These are phyloP conservation scores for Palloptera scutellata DNA, from an alignment of 2,888 invertebrate species.

Conservation along the genomic window DNA sequence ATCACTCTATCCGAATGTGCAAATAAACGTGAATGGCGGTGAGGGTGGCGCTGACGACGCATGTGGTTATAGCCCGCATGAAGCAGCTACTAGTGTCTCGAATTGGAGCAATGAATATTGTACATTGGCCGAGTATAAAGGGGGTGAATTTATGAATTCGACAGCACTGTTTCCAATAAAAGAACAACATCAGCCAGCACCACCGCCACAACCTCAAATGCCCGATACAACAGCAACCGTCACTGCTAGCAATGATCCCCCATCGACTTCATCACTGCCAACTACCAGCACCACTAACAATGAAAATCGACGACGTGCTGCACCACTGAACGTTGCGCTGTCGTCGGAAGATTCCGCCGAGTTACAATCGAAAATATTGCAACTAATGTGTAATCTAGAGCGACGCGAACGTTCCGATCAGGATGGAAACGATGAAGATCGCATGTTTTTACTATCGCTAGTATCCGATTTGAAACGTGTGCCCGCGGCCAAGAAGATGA, in stretches of 20 bases:
- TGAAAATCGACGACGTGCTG: conserved; percentile 5
- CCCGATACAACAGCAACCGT: neutral
- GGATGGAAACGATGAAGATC: conserved; percentile 42
- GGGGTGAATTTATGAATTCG: conserved; percentile 36
- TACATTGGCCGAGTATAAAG: conserved; percentile 34
- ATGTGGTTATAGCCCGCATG: neutral
- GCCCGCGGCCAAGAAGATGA: conserved; percentile 42
- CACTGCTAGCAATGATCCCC: neutral
- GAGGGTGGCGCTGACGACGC: neutral
- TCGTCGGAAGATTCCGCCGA: conserved; percentile 25
- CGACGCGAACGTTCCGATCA: conserved; percentile 20
- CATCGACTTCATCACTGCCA: no score
- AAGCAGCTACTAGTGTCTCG: neutral
- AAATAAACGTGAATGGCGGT: neutral
- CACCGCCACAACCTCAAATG: neutral
- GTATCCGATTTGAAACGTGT: conserved; percentile 45
- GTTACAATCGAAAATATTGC: conserved; percentile 33
- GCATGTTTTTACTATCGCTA: conserved; percentile 46
- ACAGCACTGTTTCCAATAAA: conserved; percentile 21
- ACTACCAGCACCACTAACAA: neutral
- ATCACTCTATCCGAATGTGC: neutral
- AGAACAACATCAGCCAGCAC: neutral
- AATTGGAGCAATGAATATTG: conserved; percentile 31
- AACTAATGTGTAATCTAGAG: conserved; percentile 27
- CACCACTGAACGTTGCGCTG: neutral